A percentile compares a stretch with the other conserved stretches of the same genome.
Evolutionary conservation across 2,888 invertebrate species (phyloP).

Genomic region (Leptarthrus brevirostris): DNA sequence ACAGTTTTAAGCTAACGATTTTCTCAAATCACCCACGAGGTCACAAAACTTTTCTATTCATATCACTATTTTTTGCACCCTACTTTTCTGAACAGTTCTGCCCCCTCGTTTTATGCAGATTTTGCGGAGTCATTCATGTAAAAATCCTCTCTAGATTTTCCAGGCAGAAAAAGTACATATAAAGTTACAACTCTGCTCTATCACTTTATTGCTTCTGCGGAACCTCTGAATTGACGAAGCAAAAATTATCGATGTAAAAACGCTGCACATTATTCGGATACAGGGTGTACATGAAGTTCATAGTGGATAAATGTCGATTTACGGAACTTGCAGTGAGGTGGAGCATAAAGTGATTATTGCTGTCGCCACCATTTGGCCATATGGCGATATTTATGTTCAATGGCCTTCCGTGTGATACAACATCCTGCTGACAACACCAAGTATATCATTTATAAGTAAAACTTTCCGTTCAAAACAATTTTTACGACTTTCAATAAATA

Average conservation of each 20-base stretch:
- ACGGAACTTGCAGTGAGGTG: too few species aligned
- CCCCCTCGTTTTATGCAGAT: neutral
- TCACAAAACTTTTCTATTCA: constrained; percentile 4
- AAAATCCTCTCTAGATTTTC: constrained; percentile 3
- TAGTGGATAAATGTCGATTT: too few species aligned
- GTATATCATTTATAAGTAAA: too few species aligned
- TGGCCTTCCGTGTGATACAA: too few species aligned
- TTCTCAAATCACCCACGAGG: neutral
- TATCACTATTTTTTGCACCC: constrained; percentile 3
- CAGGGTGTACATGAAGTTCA: too few species aligned
- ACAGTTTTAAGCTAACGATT: constrained; percentile 10
- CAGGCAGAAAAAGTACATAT: too few species aligned
- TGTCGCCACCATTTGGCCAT: constrained; percentile 21
- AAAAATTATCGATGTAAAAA: constrained; percentile 7
- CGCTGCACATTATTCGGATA: too few species aligned
- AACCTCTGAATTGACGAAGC: constrained; percentile 2
- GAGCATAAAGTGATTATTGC: constrained; percentile 23
- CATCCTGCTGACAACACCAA: too few species aligned
- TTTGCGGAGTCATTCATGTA: constrained; percentile 5
- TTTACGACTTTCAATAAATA: too few species aligned
- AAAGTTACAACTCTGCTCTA: neutral
- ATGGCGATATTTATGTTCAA: constrained; percentile 9
- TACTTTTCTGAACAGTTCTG: neutral
- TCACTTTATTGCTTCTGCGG: neutral
- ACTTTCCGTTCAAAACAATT: too few species aligned